Percentiles rank a stretch among this genome's conserved stretches.
Evolutionary conservation across 1,140 invertebrate species (phyloP).

Genomic region (Drosophila miranda): DNA sequence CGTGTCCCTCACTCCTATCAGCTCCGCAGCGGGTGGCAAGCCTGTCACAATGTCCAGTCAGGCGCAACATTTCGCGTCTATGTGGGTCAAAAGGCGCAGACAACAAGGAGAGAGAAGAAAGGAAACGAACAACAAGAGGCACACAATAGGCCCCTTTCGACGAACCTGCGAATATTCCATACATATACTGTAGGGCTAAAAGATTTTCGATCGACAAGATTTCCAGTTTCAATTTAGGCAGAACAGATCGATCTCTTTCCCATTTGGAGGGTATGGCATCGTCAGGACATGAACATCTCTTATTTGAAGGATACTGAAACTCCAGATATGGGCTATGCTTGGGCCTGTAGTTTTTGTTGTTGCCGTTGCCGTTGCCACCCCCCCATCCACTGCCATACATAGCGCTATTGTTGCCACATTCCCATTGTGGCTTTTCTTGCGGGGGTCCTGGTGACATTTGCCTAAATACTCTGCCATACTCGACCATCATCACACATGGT

Average conservation of each 20-base stretch:
- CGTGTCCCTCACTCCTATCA: neutral
- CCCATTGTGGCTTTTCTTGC: conserved; percentile 23
- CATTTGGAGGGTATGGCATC: too few relatives aligned
- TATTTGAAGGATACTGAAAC: too few relatives aligned
- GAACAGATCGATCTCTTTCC: too few relatives aligned
- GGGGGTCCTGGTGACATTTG: conserved; percentile 28
- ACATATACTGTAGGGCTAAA: too few relatives aligned
- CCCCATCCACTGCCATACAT: conserved; percentile 6
- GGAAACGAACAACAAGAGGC: too few relatives aligned
- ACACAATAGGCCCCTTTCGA: too few relatives aligned
- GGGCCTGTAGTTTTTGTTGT: neutral
- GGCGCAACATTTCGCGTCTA: conserved; percentile 45
- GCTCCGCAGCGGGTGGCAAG: conserved; percentile 7
- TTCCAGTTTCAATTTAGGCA: too few relatives aligned
- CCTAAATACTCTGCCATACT: conserved; percentile 40
- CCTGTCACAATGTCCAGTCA: conserved; percentile 39
- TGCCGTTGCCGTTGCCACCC: neutral
- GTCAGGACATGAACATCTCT: too few relatives aligned
- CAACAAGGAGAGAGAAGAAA: neutral
- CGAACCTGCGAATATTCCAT: too few relatives aligned
- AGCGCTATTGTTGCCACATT: conserved; percentile 33
- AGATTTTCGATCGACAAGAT: too few relatives aligned
- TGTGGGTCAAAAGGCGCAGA: conserved; percentile 54
- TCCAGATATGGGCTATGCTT: too few relatives aligned
- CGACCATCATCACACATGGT: conserved; percentile 42